phyloP scores from a whole-genome alignment of 2,888 invertebrate species.

The Amblyteles armatorius region DNA sequence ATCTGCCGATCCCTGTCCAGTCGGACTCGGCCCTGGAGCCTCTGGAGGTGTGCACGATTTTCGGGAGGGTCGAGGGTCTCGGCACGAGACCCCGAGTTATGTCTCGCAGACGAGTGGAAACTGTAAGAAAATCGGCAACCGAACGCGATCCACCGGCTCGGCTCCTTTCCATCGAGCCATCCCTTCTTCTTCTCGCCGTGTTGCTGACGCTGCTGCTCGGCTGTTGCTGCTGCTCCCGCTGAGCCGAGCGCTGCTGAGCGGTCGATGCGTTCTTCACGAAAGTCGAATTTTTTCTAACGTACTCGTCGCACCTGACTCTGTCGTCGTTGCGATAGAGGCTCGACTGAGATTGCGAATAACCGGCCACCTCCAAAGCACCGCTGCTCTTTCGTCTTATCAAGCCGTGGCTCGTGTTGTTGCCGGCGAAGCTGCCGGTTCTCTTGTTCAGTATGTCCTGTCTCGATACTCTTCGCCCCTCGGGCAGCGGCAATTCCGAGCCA shows the following conservation, averaged over 20 bases:
- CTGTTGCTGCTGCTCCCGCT: conserved; percentile 56
- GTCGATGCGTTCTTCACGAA: conserved; percentile 71
- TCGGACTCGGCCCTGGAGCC: conserved; percentile 68
- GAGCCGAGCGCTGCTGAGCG: conserved; percentile 52
- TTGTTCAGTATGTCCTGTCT: conserved; percentile 80
- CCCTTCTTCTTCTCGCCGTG: conserved; percentile 69
- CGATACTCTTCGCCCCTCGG: conserved; percentile 74
- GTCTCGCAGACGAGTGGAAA: conserved; percentile 72
- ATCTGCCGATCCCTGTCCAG: conserved; percentile 63
- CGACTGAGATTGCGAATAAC: conserved; percentile 14
- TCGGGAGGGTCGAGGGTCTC: conserved; percentile 81
- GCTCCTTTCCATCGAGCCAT: conserved; percentile 70
- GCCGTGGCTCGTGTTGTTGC: conserved; percentile 52
- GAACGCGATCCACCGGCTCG: conserved; percentile 74
- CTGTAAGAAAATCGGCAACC: conserved; percentile 76
- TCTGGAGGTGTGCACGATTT: conserved; percentile 73
- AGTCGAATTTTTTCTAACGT: conserved; percentile 66
- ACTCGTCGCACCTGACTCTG: conserved; percentile 56
- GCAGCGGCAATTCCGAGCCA: conserved; percentile 34
- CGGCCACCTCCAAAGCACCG: conserved; percentile 60
- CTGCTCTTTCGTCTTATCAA: conserved; percentile 68
- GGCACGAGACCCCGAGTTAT: conserved; percentile 71
- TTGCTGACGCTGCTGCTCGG: conserved; percentile 48
- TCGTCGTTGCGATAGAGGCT: conserved; percentile 54
- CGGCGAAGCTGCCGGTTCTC: conserved; percentile 69